Percentiles rank a stretch among this genome's conserved stretches.
Evolutionary conservation across 1,140 invertebrate species (phyloP).

Genomic region (Aporrectodea caliginosa): DNA sequence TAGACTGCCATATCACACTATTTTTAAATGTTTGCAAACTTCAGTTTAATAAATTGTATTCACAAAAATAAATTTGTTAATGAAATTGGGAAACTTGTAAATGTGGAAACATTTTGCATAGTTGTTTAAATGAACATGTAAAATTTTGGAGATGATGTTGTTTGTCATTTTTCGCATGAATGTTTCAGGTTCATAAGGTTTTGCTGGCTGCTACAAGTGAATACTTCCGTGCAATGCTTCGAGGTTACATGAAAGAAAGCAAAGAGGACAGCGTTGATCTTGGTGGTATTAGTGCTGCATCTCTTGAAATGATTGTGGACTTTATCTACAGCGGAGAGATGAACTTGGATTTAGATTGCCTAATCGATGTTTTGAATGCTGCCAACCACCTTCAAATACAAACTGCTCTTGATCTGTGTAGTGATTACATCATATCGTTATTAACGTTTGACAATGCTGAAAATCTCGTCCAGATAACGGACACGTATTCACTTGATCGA

Average conservation of each 20-base stretch:
- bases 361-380: slow-evolving; percentile 52
- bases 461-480: slow-evolving; percentile 49
- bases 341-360: slow-evolving; percentile 46
- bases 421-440: slow-evolving; percentile 48
- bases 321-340: slow-evolving; percentile 81
- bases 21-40: too few relatives aligned
- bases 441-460: slow-evolving; percentile 50
- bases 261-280: slow-evolving; percentile 70
- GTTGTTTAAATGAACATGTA: too few relatives aligned
- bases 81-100: too few relatives aligned
- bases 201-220: slow-evolving; percentile 50
- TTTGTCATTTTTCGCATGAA: not conserved
- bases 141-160: not conserved
- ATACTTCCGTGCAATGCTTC: slow-evolving; percentile 54
- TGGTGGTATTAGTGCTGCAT: slow-evolving; percentile 72
- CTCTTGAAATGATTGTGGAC: slow-evolving; percentile 73
- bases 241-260: slow-evolving; percentile 51
- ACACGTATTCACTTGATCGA: slow-evolving; percentile 49
- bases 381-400: slow-evolving; percentile 36
- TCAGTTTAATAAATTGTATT: too few relatives aligned
- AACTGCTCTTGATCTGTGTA: slow-evolving; percentile 49
- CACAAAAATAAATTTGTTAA: too few relatives aligned
- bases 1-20: too few relatives aligned
- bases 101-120: too few relatives aligned
- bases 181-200: slow-evolving; percentile 48